These are phyloP conservation scores for Nyctibius bracteatus DNA, from an alignment of 2,113 vertebrate genomes.

Conservation along the genomic window DNA sequence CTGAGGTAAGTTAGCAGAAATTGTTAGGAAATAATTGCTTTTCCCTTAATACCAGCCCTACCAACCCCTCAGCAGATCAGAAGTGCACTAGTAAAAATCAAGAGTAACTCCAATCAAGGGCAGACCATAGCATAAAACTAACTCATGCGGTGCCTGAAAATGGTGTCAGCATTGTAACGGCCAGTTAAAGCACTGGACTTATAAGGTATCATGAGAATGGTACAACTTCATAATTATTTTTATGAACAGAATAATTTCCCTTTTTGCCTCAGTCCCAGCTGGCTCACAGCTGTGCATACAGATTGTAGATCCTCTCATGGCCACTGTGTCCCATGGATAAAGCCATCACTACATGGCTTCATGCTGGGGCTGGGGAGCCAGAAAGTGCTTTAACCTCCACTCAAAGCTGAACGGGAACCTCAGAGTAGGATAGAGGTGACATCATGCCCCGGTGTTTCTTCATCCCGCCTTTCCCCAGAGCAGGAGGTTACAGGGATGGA, in stretches of 20 bases:
- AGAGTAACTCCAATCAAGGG: background rate
- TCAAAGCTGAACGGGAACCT: background rate
- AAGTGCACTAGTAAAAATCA: background rate
- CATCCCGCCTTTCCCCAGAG: background rate
- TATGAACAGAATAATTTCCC: accelerated
- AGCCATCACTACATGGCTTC: background rate
- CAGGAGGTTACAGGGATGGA: background rate
- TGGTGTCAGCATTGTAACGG: background rate
- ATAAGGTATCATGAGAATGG: background rate
- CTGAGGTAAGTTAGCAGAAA: background rate
- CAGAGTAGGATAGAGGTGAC: background rate
- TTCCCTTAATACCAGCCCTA: background rate
- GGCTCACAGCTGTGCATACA: background rate
- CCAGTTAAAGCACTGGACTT: background rate
- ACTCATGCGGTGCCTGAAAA: background rate
- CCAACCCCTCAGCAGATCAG: background rate
- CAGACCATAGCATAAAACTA: background rate
- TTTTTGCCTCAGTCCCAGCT: background rate
- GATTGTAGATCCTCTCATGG: background rate
- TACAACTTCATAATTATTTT: background rate
- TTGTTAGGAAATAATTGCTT: background rate
- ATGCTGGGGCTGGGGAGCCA: background rate
- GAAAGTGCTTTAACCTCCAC: background rate
- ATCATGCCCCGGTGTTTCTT: accelerated
- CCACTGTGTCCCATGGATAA: background rate